These are phyloP conservation scores for Carettochelys insculpta DNA, from an alignment of 2,113 vertebrate genomes.

Conservation along the genomic window DNA sequence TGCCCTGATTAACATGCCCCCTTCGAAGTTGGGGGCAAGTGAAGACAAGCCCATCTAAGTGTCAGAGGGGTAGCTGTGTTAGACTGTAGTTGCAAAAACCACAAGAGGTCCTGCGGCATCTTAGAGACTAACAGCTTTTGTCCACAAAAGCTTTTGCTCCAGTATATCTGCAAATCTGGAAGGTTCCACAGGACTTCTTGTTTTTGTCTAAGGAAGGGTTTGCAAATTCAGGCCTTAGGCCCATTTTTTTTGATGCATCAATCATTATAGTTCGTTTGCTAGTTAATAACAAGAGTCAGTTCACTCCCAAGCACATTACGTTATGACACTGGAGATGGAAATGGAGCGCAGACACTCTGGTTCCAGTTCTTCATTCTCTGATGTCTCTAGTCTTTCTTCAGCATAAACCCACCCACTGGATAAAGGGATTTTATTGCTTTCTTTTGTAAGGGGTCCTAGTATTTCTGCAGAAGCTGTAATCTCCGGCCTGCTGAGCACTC, in stretches of 20 bases:
- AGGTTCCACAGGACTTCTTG: no score
- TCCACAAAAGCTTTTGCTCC: no score
- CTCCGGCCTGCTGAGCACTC: slow-evolving; percentile 41
- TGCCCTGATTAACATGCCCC: no score
- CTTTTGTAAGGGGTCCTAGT: slow-evolving; percentile 21
- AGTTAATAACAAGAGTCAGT: background rate
- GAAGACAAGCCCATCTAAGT: no score
- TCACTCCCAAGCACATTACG: background rate
- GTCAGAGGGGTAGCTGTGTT: no score
- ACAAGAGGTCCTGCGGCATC: no score
- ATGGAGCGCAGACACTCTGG: slow-evolving; percentile 3
- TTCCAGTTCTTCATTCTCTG: background rate
- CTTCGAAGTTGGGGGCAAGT: no score
- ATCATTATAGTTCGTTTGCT: background rate
- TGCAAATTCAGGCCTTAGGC: background rate
- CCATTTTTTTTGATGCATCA: background rate
- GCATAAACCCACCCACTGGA: background rate
- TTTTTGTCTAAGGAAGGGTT: background rate
- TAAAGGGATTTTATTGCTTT: background rate
- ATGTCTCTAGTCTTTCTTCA: slow-evolving; percentile 11
- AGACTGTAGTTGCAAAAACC: no score
- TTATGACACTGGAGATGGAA: background rate
- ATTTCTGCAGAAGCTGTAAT: slow-evolving; percentile 25
- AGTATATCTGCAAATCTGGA: no score
- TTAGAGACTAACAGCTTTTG: no score